Evolutionary conservation across 37 sponge, comb jelly and placozoan species (phyloP).

Genomic region (Haliclona indistincta): DNA sequence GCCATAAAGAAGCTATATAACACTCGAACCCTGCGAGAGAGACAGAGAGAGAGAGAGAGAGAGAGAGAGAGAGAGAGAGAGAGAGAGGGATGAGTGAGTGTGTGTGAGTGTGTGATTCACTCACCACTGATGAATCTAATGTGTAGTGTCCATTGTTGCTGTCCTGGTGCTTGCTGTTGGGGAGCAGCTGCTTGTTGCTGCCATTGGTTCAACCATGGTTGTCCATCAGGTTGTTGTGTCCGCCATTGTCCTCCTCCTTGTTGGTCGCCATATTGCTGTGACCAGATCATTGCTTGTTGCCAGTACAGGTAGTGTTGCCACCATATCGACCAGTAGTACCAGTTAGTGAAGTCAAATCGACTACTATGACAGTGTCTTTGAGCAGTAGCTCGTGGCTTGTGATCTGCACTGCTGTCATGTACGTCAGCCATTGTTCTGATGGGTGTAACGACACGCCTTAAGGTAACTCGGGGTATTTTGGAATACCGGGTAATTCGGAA

Average conservation of each 20-base stretch:
- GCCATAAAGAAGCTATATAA: conserved; percentile 46
- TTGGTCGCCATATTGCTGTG: neutral
- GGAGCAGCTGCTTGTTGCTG: too few species aligned
- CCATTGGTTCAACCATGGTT: neutral
- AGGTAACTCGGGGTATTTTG: too few species aligned
- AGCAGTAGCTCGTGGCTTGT: too few species aligned
- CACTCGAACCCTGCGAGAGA: conserved; percentile 41
- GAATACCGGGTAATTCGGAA: too few species aligned
- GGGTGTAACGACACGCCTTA: too few species aligned
- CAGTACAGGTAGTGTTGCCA: conserved; percentile 61
- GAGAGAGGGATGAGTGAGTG: neutral
- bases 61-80: conserved; percentile 9
- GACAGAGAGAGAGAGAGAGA: conserved; percentile 15
- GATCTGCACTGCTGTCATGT: too few species aligned
- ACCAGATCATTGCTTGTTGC: neutral
- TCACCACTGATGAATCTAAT: conserved; percentile 33
- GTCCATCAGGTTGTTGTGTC: neutral
- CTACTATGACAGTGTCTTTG: too few species aligned
- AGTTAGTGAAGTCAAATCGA: conserved; percentile 59
- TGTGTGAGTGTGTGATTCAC: conserved; percentile 1
- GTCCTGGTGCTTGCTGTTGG: too few species aligned
- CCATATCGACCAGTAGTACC: conserved; percentile 68
- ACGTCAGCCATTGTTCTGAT: too few species aligned
- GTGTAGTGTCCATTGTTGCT: neutral
- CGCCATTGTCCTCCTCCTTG: neutral